Conservation (phyloP, 2,113 vertebrate genomes). For the Tragulus kanchil region DNA sequence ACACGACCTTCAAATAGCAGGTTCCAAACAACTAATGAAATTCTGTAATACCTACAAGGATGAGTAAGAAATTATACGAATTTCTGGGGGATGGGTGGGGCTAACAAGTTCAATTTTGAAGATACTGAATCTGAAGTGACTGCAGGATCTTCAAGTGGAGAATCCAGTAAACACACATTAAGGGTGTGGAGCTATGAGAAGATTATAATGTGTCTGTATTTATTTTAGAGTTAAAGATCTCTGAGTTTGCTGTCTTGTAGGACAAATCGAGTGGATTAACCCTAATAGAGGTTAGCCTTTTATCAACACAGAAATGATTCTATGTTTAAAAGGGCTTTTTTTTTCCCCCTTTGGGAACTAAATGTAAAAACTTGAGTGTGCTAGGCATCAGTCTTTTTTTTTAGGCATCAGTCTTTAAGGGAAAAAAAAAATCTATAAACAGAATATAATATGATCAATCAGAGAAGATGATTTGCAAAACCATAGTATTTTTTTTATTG, state of each 20-base stretch:
- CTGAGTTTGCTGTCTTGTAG: slow-evolving; percentile 17
- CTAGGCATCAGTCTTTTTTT: neutral
- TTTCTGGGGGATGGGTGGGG: neutral
- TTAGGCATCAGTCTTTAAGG: neutral
- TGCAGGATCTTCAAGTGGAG: slow-evolving; percentile 17
- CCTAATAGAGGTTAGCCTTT: neutral
- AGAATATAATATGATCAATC: neutral
- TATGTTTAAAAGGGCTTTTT: neutral
- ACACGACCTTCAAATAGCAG: neutral
- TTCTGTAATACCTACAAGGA: slow-evolving; percentile 50
- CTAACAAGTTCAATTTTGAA: slow-evolving; percentile 30
- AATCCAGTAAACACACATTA: neutral
- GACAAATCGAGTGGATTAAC: slow-evolving; percentile 21
- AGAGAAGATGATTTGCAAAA: neutral
- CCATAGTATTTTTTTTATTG: neutral
- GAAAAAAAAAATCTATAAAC: neutral
- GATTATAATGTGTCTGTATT: slow-evolving; percentile 16
- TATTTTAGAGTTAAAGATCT: slow-evolving; percentile 50
- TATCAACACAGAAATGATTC: neutral
- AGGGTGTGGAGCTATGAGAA: neutral
- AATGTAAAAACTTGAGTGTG: slow-evolving; percentile 48
- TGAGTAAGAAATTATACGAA: slow-evolving; percentile 33
- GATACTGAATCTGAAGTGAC: slow-evolving; percentile 34
- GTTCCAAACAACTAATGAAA: neutral
- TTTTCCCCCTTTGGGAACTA: neutral